Evolutionary conservation across 92 coral and sea anemone species (phyloP), one percentile per base, ranked within the genome.

Genomic region (Plumapathes pennacea): DNA sequence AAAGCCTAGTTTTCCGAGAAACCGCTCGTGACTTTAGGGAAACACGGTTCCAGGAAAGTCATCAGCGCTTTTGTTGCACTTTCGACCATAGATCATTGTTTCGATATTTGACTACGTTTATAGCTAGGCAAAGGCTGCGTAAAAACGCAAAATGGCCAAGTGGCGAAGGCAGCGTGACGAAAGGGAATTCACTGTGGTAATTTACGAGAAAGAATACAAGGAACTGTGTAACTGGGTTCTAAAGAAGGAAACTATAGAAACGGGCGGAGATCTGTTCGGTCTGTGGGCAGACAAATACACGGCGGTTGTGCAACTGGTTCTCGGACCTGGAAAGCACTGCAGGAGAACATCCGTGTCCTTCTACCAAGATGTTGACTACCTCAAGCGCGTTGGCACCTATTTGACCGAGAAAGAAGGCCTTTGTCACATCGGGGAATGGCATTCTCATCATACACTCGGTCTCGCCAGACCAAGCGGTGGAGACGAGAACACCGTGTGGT

Each of bases 381-480:
- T 90, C 13, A 78, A 60, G 21, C 58, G 50, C 0, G 85, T 80
- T 17, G 90, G 95, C 18, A 40, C 71, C 23, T 46, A 52, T 21
- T 44, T 90, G 50, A 85, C 97, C 2, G 34, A 40, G 5, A 38
- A 51, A 1, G 84, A 90, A 47, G 94, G 95, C 36, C 53, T 90
- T 37, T 90, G 97, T 30, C 88, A 90, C 68, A 85, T 90, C 32
- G 97, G 97, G n/a, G 94, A 90, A 58, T 90, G 97, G 97, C 97
- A 90, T 69, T 90, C 97, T 3, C 97, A 90, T 55, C 97, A 90
- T 44, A 81, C 62, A 29, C 76, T 69, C 10, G 77, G 60, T 21
- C 39, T 90, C 57, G 76, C 82, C 6, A 50, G 69, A 25, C 97
- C 97, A 28, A 90, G 97, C 32, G 69, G 75, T 3, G 97, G 89